Base-by-base conservation (phyloP, 2,888 invertebrate genomes). In the Tinea trinotella region DNA sequence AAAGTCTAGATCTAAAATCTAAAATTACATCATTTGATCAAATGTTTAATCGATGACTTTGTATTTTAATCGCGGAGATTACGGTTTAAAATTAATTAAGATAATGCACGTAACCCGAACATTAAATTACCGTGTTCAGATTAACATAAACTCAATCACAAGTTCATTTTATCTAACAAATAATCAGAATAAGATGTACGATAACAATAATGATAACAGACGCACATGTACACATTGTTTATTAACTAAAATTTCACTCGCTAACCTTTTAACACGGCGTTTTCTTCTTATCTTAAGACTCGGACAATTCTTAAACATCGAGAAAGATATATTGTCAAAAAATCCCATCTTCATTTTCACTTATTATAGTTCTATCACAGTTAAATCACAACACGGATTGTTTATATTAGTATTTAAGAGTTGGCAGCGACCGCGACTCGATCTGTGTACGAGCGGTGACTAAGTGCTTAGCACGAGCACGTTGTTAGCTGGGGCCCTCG, bases 221-320 rank as follows among this genome's bases (percentile, higher is more conserved):
- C 17, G 19, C 52, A 52, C 35, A 22, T 35, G 35, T 22, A 35
- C 18, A n/a, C n/a, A 5, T 52, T 22, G 34, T 34, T 17, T 34
- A 44, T 18, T 7, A 18, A 46, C 3, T 12, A 19, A 3, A 19
- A 19, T 6, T 3, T 22, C 15, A 36, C 52, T 15, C 1, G 12
- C 17, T 4, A 40, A 78, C 78, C 77, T 78, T 60, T 57, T 67
- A 15, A 35, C 12, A 1, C 30, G 68, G 56, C 57, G 65, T 60
- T 63, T 76, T 61, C 69, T 66, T 60, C 71, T 77, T 9, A 76
- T 54, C 62, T 72, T 77, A 30, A 82, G 64, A 59, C 72, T 78
- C 0, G 83, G 82, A 54, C 83, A 83, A 70, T 73, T 81, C 70
- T 77, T 83, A 60, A 82, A 81, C 64, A 83, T 70, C 22, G 83